Evolutionary conservation across 1,140 invertebrate genomes (phyloP).

Genomic region (Dendroctonus ponderosae): DNA sequence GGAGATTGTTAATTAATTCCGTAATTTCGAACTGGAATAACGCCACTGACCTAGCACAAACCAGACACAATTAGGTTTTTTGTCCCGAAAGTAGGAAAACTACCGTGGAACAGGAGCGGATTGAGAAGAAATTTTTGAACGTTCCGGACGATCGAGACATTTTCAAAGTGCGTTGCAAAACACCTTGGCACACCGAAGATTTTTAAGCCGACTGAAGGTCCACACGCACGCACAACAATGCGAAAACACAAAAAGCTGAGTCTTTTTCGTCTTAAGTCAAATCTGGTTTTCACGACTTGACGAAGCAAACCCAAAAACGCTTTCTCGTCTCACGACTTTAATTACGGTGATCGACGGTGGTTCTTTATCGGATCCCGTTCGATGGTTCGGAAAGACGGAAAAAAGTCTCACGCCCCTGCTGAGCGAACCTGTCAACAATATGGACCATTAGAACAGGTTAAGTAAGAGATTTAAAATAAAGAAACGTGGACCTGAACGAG

Average conservation of each 20-base stretch:
- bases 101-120: neutral
- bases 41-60: conserved; percentile 29
- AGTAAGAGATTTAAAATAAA: conserved; percentile 8
- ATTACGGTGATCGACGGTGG: conserved; percentile 14
- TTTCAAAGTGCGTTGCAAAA: neutral
- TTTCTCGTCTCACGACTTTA: conserved; percentile 23
- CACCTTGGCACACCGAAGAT: too few species aligned
- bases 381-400: neutral
- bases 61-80: conserved; percentile 31
- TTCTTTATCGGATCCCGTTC: conserved; percentile 20
- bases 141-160: neutral
- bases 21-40: conserved; percentile 26
- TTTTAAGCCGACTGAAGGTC: too few species aligned
- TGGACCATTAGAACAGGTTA: conserved; percentile 18
- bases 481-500: conserved; percentile 17
- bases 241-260: conserved; percentile 12
- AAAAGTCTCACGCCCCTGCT: conserved; percentile 26
- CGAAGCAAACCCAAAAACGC: conserved; percentile 7
- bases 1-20: conserved; percentile 30
- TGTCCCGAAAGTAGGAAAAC: conserved; percentile 19
- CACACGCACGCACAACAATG: too few species aligned
- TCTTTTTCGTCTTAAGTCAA: conserved; percentile 12
- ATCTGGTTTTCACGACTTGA: conserved; percentile 17
- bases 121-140: neutral
- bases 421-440: conserved; percentile 17